phyloP scores from a whole-genome alignment of 92 coral and sea anemone species.

The Porites lobata region DNA sequence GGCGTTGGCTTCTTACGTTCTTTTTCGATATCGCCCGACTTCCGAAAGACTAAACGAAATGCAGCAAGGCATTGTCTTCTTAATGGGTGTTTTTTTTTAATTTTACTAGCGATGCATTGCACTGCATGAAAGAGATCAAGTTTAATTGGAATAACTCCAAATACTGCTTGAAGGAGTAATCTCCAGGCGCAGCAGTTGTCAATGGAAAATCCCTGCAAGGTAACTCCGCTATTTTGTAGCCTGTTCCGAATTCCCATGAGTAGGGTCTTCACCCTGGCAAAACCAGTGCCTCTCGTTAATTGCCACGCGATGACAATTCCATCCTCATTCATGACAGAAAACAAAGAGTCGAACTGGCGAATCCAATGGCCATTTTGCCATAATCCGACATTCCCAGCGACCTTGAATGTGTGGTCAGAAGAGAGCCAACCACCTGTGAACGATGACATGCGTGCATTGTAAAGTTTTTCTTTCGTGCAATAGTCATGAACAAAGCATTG shows the following conservation, averaged over 20 bases:
- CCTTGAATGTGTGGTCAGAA: too few relatives aligned
- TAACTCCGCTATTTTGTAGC: constrained; percentile 20
- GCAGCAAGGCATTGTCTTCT: constrained; percentile 3
- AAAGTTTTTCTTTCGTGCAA: constrained; percentile 38
- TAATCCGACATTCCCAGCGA: too few relatives aligned
- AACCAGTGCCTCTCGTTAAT: constrained; percentile 48
- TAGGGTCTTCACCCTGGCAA: constrained; percentile 41
- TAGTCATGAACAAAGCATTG: constrained; percentile 46
- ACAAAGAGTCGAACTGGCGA: constrained; percentile 48
- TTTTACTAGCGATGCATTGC: constrained; percentile 23
- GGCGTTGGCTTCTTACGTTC: constrained; percentile 34
- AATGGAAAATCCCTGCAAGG: constrained; percentile 28
- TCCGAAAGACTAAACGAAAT: constrained; percentile 18
- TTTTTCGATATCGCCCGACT: constrained; percentile 31
- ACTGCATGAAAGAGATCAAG: constrained; percentile 60
- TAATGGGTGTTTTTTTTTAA: neutral
- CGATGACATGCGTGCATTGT: constrained; percentile 38
- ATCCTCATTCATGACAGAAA: constrained; percentile 68
- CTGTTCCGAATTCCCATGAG: constrained; percentile 25
- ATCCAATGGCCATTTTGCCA: constrained; percentile 32
- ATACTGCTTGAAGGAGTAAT: constrained; percentile 14
- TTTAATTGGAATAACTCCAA: constrained; percentile 44
- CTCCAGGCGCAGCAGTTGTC: constrained; percentile 70
- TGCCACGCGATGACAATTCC: constrained; percentile 65
- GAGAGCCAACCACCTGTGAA: constrained; percentile 34